Conservation (phyloP, 2,113 vertebrate species). For the Dendropsophus ebraccatus region DNA sequence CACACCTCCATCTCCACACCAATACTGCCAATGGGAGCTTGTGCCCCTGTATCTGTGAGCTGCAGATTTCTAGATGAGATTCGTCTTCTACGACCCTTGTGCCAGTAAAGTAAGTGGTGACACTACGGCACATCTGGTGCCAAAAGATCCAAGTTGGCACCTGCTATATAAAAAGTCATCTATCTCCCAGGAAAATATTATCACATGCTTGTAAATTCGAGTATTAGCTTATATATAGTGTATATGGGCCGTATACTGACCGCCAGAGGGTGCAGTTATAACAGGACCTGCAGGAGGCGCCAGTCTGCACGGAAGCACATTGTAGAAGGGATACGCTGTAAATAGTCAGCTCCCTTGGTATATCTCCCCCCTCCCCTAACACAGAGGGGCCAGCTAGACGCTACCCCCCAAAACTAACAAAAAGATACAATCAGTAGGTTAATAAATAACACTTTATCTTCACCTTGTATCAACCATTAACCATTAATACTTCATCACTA, state of each 20-base stretch:
- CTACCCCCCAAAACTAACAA: not conserved
- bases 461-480: constrained; percentile 15
- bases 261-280: not conserved
- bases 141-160: not conserved
- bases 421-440: not conserved
- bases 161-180: too few relatives aligned
- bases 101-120: too few relatives aligned
- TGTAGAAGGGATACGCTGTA: not conserved
- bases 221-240: not conserved
- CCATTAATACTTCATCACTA: constrained; percentile 13
- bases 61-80: too few relatives aligned
- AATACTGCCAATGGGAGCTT: too few relatives aligned
- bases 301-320: not conserved
- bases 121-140: not conserved
- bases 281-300: not conserved
- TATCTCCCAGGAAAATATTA: too few relatives aligned
- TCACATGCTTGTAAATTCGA: not conserved
- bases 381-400: not conserved
- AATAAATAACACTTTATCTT: not conserved
- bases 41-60: too few relatives aligned
- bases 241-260: too few relatives aligned
- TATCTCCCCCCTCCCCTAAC: not conserved
- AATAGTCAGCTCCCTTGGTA: not conserved
- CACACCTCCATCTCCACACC: too few relatives aligned
- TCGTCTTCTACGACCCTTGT: too few relatives aligned